Evolutionary conservation across 2,797 vertebrate genomes (phyloP), one percentile per base, ranked within the genome.

Genomic region (Nasua narica): DNA sequence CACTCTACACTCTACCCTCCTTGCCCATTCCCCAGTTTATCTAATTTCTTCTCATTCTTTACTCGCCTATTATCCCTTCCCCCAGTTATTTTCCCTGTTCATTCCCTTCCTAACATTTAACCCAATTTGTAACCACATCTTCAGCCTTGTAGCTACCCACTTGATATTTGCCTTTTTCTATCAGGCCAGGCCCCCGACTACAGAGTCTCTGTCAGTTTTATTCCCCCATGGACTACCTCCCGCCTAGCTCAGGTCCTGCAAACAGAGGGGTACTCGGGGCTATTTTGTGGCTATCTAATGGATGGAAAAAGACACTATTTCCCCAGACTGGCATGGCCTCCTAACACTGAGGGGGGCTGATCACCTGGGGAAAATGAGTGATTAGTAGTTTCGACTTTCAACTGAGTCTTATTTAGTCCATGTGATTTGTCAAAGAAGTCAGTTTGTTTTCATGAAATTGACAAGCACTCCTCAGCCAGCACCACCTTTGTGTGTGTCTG

Each of bases 341-440:
- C 12, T 50, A 52, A 77, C 15, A 18, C 76, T 12, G 4, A 93
- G n/a, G 50, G 50, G 85, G 94, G 94, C 69, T 98, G 96, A 96
- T 97, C 76, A 70, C 72, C 94, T 69, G 96, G 95, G 92, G 95
- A 70, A 98, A 98, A 97, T 97, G 96, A 98, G 97, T 98, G 97
- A 96, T 87, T 98, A 87, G 76, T 78, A 92, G 93, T 96, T 95
- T 98, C 90, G 97, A 96, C 97, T 98, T 95, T 91, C 56, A 77
- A 97, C 96, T 98, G 97, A 98, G 94, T 98, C 96, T 84, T 89
- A 96, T 97, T 98, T 97, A 98, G 97, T 97, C 88, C 0, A 96
- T 60, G 43, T 92, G 54, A 96, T 96, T 97, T 85, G 58, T 91
- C 81, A 60, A 5, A 12, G 58, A 83, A 90, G 35, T 92, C 23